phyloP scores from a whole-genome alignment of 2,797 vertebrate species.

The Coracias cyanogaster region DNA sequence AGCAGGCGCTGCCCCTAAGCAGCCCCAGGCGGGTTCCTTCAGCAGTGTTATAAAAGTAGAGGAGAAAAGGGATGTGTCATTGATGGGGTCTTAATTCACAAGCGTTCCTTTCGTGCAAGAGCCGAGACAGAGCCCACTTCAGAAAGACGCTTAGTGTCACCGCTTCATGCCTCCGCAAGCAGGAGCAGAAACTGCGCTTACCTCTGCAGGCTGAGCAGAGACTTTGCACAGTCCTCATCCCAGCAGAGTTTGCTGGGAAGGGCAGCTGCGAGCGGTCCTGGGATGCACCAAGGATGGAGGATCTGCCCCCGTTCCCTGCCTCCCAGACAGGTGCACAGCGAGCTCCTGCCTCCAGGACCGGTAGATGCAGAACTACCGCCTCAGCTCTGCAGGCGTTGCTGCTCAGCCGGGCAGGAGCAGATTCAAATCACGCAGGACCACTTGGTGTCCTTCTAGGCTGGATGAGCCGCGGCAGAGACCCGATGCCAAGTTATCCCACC shows the following conservation, averaged over 20 bases:
- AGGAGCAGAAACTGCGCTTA: neutral
- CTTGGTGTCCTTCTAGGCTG: slow-evolving; percentile 9
- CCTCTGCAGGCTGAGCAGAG: neutral
- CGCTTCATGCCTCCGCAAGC: neutral
- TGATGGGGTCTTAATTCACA: neutral
- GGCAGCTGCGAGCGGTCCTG: neutral
- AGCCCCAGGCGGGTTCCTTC: neutral
- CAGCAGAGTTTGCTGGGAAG: neutral
- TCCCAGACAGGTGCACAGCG: slow-evolving; percentile 4
- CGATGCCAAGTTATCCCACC: neutral
- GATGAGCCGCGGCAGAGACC: neutral
- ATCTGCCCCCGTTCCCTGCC: neutral
- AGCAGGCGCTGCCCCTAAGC: neutral
- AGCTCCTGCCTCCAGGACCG: neutral
- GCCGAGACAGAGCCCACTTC: neutral
- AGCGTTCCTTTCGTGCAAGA: neutral
- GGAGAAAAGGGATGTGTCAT: neutral
- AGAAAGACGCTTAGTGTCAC: neutral
- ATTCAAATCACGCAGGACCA: neutral
- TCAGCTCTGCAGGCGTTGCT: slow-evolving; percentile 7
- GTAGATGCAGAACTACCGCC: neutral
- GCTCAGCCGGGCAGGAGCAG: neutral
- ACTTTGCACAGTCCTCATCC: neutral
- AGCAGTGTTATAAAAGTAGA: neutral
- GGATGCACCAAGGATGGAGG: neutral